A percentile compares a stretch with the other conserved stretches of the same genome.
These are phyloP conservation scores for Drosophila yooni DNA, from an alignment of 2,888 invertebrate genomes.

Conservation along the genomic window DNA sequence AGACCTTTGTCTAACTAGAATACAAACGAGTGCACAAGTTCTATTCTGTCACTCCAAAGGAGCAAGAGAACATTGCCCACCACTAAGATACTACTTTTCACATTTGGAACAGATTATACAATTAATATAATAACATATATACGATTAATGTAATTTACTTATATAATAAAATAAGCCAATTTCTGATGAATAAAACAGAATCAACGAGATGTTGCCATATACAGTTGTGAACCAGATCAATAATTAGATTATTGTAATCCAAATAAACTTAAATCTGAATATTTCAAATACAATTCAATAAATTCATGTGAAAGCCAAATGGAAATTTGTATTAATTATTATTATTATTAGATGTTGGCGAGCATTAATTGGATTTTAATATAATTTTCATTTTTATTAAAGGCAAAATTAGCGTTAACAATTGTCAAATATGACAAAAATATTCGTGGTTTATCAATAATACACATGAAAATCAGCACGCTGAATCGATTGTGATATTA, in stretches of 20 bases:
- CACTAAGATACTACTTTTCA: neutral
- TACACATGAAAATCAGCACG: neutral
- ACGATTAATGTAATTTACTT: slow-evolving; percentile 30
- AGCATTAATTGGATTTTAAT: neutral
- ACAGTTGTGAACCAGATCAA: slow-evolving; percentile 82
- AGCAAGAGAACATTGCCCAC: neutral
- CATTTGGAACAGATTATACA: slow-evolving; percentile 1
- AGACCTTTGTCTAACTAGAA: neutral
- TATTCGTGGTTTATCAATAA: neutral
- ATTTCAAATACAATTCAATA: slow-evolving; percentile 42
- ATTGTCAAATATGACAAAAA: neutral
- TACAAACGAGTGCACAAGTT: neutral
- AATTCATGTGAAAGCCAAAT: slow-evolving; percentile 50
- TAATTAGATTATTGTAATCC: slow-evolving; percentile 76
- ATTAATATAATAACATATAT: neutral
- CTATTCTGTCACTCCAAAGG: neutral
- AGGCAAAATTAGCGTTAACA: neutral
- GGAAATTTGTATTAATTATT: slow-evolving; percentile 9
- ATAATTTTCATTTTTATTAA: neutral
- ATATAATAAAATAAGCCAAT: slow-evolving; percentile 16
- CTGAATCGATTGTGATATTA: neutral
- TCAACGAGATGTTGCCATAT: slow-evolving; percentile 45
- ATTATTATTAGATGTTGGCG: neutral
- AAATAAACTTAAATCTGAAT: slow-evolving; percentile 41
- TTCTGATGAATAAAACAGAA: slow-evolving; percentile 19